Evolutionary conservation across 1,140 invertebrate genomes (phyloP).

Genomic region (Tribolium castaneum): DNA sequence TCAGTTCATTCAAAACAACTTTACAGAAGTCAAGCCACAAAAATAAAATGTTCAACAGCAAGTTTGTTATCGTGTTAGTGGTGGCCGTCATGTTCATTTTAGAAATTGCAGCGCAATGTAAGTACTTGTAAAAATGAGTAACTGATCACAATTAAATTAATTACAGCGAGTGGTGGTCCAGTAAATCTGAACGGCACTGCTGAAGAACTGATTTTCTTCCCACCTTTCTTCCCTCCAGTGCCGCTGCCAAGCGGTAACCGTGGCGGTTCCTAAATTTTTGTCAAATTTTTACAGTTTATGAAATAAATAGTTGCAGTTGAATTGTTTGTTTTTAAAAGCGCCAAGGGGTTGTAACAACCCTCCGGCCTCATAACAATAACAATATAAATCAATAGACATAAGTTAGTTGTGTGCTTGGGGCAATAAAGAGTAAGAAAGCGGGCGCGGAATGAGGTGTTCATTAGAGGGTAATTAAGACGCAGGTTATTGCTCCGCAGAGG

Average conservation of each 20-base stretch:
- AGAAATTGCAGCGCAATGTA: not conserved
- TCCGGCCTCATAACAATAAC: conserved; percentile 43
- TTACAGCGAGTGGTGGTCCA: not conserved
- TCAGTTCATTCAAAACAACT: not conserved
- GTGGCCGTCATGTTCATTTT: not conserved
- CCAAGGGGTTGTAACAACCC: not conserved
- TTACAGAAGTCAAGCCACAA: not conserved
- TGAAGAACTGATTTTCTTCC: not conserved
- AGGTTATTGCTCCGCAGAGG: conserved; percentile 61
- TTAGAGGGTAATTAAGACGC: conserved; percentile 63
- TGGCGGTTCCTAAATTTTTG: not conserved
- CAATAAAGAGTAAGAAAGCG: conserved; percentile 39
- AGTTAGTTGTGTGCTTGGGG: conserved; percentile 20
- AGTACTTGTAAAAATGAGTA: not conserved
- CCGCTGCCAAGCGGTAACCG: not conserved
- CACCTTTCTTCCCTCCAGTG: not conserved
- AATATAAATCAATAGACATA: conserved; percentile 53
- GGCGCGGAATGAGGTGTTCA: conserved; percentile 60
- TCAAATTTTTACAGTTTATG: not conserved
- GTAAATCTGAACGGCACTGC: not conserved
- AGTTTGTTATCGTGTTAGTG: not conserved
- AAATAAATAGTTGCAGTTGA: not conserved
- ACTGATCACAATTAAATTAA: not conserved
- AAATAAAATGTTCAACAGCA: not conserved
- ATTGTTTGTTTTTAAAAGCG: not conserved